These are phyloP conservation scores for Choreutis nemorana DNA, from an alignment of 2,888 invertebrate species.

Conservation along the genomic window DNA sequence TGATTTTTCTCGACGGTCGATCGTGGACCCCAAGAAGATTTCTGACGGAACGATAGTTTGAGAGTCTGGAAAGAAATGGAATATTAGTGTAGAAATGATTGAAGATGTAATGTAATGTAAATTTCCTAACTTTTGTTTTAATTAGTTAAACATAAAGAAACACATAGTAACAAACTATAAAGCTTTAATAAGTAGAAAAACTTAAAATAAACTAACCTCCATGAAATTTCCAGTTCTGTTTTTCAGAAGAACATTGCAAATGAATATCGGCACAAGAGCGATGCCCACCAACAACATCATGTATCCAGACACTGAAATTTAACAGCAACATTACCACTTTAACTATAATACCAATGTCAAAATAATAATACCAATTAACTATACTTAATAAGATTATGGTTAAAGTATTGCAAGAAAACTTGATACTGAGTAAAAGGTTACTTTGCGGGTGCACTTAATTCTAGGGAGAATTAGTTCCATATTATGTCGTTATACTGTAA, in stretches of 20 bases:
- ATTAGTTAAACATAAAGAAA: too few relatives aligned
- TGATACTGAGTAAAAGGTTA: too few relatives aligned
- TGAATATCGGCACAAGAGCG: conserved; percentile 35
- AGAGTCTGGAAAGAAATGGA: conserved; percentile 37
- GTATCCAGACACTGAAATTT: conserved; percentile 45
- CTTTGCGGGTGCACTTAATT: too few relatives aligned
- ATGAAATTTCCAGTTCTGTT: conserved; percentile 25
- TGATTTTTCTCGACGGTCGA: conserved; percentile 45
- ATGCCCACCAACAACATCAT: conserved; percentile 36
- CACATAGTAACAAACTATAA: background rate
- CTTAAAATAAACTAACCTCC: conserved; percentile 20
- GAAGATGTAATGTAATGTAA: background rate
- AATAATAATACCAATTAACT: too few relatives aligned
- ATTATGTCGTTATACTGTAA: too few relatives aligned
- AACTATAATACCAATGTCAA: too few relatives aligned
- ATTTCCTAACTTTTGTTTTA: background rate
- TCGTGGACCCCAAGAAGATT: conserved; percentile 71
- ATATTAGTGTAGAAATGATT: background rate
- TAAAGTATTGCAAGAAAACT: too few relatives aligned
- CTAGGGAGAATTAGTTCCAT: too few relatives aligned
- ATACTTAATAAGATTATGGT: too few relatives aligned
- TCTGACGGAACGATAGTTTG: conserved; percentile 40
- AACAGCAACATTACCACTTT: too few relatives aligned
- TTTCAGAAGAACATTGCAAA: conserved; percentile 23
- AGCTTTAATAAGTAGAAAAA: conserved; percentile 1